Percentiles rank a stretch among this genome's conserved stretches.
Conservation (phyloP, 2,113 vertebrate genomes). For the Caracal caracal region DNA sequence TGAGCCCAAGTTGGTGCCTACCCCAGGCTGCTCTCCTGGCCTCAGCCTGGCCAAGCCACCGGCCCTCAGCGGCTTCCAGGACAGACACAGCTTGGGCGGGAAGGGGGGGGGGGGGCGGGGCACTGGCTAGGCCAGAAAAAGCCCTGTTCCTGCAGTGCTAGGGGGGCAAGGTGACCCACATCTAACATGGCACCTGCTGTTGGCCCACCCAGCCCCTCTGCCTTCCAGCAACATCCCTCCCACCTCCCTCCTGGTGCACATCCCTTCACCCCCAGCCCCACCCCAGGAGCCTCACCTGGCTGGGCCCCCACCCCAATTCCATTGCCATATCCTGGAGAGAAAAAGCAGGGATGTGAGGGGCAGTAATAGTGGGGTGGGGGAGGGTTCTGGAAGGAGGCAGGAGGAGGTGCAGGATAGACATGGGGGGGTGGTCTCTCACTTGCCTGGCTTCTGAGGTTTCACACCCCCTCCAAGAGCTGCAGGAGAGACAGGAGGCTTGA, state of each 20-base stretch:
- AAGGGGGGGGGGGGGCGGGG: too few relatives aligned
- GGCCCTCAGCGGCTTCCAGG: background rate
- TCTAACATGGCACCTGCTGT: background rate
- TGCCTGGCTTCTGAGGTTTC: conserved; percentile 48
- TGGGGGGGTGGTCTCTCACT: background rate
- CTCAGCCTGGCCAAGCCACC: background rate
- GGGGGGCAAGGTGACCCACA: background rate
- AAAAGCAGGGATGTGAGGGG: background rate
- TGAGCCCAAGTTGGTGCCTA: background rate
- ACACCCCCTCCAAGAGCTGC: background rate
- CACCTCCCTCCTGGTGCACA: background rate
- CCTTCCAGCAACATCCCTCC: background rate
- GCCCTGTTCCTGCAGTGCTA: background rate
- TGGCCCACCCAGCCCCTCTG: background rate
- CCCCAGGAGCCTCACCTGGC: conserved; percentile 36
- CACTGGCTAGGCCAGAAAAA: background rate
- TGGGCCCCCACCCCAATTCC: background rate
- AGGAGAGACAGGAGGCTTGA: background rate
- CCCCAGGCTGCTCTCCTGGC: background rate
- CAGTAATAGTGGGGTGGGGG: background rate
- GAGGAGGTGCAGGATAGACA: background rate
- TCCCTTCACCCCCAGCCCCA: background rate
- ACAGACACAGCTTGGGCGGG: background rate
- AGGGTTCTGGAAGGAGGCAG: background rate
- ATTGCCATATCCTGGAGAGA: background rate